Evolutionary conservation across 2,888 invertebrate species (phyloP).

Genomic region (Dioctria linearis): DNA sequence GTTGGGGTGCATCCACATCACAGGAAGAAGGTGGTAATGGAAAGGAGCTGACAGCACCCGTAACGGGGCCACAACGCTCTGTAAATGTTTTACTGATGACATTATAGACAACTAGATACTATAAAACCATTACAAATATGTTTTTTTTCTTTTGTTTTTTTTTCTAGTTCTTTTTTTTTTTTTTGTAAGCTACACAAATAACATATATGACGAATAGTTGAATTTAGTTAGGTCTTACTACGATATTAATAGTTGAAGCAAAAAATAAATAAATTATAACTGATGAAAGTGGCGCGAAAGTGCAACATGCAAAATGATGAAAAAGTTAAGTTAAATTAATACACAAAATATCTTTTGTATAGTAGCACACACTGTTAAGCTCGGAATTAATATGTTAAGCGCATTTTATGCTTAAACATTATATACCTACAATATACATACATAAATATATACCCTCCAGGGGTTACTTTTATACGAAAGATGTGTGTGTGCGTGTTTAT

Average conservation of each 20-base stretch:
- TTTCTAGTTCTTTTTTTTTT: constrained; percentile 55
- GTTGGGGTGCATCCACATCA: constrained; percentile 81
- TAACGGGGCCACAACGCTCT: constrained; percentile 84
- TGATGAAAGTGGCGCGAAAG: no score
- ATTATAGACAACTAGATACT: constrained; percentile 46
- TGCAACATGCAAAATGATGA: no score
- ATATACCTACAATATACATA: no score
- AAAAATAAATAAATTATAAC: no score
- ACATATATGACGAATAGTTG: not conserved
- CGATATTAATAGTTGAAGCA: not conserved
- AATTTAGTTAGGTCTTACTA: not conserved
- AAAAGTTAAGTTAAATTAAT: no score
- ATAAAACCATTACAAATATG: constrained; percentile 55
- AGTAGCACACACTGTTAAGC: no score
- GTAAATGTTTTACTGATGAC: constrained; percentile 65
- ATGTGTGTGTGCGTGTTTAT: no score
- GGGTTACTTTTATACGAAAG: no score
- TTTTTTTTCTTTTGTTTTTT: constrained; percentile 54
- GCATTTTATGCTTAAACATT: no score
- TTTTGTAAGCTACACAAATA: constrained; percentile 27
- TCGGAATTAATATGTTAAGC: no score
- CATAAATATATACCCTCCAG: no score
- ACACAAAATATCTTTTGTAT: no score
- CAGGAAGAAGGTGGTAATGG: constrained; percentile 74
- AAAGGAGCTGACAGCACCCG: constrained; percentile 72